Evolutionary conservation across 2,797 vertebrate genomes (phyloP).

Genomic region (Phalanger gymnotis): DNA sequence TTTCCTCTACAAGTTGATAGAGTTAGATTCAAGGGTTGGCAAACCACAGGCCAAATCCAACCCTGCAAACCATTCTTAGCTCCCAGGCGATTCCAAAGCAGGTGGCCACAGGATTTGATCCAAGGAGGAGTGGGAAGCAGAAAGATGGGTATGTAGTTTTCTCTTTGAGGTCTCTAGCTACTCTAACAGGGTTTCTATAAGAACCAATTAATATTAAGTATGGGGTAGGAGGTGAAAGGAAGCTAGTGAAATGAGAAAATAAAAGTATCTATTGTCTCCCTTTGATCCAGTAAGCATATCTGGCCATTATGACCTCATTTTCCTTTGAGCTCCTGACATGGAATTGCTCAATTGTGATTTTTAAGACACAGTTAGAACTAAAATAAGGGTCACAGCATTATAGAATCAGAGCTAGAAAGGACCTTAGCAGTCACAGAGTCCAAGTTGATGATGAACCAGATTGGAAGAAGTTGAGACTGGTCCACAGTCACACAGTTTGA

Average conservation of each 20-base stretch:
- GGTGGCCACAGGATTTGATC: not conserved
- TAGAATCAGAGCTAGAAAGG: not conserved
- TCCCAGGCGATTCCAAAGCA: not conserved
- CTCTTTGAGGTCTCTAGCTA: not conserved
- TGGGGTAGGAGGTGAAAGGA: not conserved
- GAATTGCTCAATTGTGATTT: not conserved
- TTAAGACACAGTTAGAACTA: not conserved
- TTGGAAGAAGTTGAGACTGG: not conserved
- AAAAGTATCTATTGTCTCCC: not conserved
- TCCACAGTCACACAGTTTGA: not conserved
- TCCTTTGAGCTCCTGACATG: not conserved
- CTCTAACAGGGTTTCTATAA: constrained; percentile 4
- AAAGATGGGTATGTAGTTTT: not conserved
- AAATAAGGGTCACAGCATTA: not conserved
- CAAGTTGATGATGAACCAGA: not conserved
- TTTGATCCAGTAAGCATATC: not conserved
- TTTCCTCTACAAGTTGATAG: not conserved
- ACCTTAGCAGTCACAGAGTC: not conserved
- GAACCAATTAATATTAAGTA: not conserved
- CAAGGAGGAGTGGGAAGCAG: not conserved
- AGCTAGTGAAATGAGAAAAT: not conserved
- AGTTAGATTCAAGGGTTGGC: not conserved
- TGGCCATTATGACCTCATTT: not conserved
- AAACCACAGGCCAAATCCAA: not conserved
- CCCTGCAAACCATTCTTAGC: not conserved